These are phyloP conservation scores for Pachyrhynchus sulphureomaculatus DNA, from an alignment of 1,140 invertebrate species.

Conservation along the genomic window DNA sequence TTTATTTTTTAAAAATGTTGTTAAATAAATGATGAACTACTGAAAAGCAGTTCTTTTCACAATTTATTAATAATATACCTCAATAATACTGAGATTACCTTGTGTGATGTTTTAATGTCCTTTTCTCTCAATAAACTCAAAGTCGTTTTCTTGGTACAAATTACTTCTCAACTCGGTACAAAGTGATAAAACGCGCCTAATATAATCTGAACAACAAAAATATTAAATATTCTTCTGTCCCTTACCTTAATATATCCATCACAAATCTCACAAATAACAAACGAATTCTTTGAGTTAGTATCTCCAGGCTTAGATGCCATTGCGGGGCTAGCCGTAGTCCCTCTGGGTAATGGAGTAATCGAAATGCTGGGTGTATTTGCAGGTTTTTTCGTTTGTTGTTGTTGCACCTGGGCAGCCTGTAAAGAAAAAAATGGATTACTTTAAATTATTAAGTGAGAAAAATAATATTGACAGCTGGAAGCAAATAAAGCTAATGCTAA, in stretches of 20 bases:
- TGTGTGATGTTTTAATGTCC: no score
- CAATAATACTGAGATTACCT: no score
- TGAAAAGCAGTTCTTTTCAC: no score
- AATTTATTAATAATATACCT: no score
- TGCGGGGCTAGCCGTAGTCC: conserved; percentile 49
- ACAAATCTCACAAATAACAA: conserved; percentile 94
- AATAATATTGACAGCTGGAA: background rate
- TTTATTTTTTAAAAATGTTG: no score
- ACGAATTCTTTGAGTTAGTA: conserved; percentile 67
- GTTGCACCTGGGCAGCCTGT: conserved; percentile 4
- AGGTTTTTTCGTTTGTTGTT: conserved; percentile 15
- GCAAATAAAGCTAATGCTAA: background rate
- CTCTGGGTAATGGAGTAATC: conserved; percentile 82
- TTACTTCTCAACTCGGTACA: no score
- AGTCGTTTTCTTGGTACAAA: no score
- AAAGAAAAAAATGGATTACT: background rate
- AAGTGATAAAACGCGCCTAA: no score
- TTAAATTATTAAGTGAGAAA: background rate
- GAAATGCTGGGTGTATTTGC: conserved; percentile 74
- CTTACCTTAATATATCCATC: conserved; percentile 84
- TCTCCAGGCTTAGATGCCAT: conserved; percentile 50
- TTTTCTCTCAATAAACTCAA: no score
- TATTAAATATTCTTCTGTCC: no score
- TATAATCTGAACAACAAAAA: no score
- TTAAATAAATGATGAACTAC: no score